Evolutionary conservation across 2,113 vertebrate genomes (phyloP), one percentile per base, ranked within the genome.

Genomic region (Carettochelys insculpta): DNA sequence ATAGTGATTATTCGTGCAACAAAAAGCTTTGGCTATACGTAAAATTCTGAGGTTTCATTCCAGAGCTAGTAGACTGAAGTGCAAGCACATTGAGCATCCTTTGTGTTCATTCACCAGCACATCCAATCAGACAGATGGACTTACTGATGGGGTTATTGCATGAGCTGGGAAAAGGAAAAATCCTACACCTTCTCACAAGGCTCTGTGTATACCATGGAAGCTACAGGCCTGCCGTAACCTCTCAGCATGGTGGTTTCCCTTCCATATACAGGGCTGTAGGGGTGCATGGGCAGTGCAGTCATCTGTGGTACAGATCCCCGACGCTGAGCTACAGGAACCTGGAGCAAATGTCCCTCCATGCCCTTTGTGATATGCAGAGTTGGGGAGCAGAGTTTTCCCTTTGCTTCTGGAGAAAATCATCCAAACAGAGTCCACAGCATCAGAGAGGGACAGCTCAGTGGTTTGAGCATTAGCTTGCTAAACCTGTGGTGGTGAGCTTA

Each of bases 1-100:
- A 89, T 92, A 93, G 27, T 87, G 86, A 93, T 90, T 90, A 87
- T 41, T 87, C 3, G 3, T 82, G 61, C 75, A 97, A 77, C 91
- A 82, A 89, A 94, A 92, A 48, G 50, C 31, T 71, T 27, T 82
- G 61, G 65, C 31, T 76, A 27, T 12, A 94, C 80, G 77, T 82
- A 92, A 90, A 51, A 76, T 38, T 71, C 85, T 88, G 95, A 86
- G 7, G 45, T 91, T 61, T 90, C 86, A 80, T 58, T 43, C 41
- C 43, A 45, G 71, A 75, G 45, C 2, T 50, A 85, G 87, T 19
- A 0, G 0, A 41, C 27, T 8, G 5, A 77, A 86, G 11, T 83
- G 47, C 58, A 93, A 71, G 48, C 38, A 93, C n/a, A 3, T 29
- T 27, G 51, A 85, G 50, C 19, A 53, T 22, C 22, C 54, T 77